Percentiles rank a stretch among this genome's conserved stretches.
Conservation (phyloP, 2,888 invertebrate species). For the Sceliomorpha sp. region DNA sequence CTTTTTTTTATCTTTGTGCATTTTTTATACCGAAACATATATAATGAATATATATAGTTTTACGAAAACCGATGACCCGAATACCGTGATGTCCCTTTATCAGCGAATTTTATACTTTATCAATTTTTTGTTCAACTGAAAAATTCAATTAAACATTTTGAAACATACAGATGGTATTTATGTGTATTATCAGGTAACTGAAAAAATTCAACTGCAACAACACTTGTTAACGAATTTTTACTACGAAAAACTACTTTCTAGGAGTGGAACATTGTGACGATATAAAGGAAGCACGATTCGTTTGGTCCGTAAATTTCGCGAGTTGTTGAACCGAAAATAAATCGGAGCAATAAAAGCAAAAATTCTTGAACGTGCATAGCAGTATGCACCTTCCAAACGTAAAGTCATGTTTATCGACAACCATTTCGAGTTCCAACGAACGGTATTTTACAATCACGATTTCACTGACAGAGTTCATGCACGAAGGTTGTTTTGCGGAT, state of each 20-base stretch:
- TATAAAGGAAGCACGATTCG: slow-evolving; percentile 8
- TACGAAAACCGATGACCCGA: no score
- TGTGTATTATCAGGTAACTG: slow-evolving; percentile 3
- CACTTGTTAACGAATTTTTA: no score
- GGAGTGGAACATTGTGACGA: slow-evolving; percentile 10
- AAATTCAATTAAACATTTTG: neutral
- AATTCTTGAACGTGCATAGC: slow-evolving; percentile 23
- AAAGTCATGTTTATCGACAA: slow-evolving; percentile 25
- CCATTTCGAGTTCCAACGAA: slow-evolving; percentile 10
- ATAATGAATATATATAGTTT: no score
- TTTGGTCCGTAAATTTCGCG: slow-evolving; percentile 28
- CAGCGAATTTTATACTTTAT: no score
- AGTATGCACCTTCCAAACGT: slow-evolving; percentile 17
- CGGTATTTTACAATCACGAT: slow-evolving; percentile 25
- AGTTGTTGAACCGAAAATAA: slow-evolving; percentile 36
- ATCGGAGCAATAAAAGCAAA: slow-evolving; percentile 25
- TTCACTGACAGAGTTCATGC: slow-evolving; percentile 21
- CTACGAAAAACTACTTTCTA: slow-evolving; percentile 11
- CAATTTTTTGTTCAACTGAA: no score
- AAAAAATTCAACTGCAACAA: slow-evolving; percentile 1
- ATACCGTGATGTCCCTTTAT: no score
- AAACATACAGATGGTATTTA: neutral
- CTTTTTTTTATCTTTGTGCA: no score
- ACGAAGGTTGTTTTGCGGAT: slow-evolving; percentile 32
- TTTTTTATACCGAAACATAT: no score